Evolutionary conservation across 2,888 invertebrate species (phyloP).

Genomic region (Trissonchulus sp.): DNA sequence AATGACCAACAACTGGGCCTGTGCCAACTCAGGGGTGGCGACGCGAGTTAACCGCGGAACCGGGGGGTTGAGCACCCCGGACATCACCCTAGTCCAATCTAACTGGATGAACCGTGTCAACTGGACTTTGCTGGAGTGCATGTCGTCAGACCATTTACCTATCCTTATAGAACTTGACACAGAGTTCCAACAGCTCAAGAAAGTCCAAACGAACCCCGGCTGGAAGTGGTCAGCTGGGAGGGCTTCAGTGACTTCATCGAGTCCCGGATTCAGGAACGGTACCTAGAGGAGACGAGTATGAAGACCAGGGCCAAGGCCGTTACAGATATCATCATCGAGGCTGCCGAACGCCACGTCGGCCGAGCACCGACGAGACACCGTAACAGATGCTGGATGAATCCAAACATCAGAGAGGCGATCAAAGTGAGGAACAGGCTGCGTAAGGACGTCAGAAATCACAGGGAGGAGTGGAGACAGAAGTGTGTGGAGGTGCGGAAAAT

Average conservation of each 20-base stretch:
- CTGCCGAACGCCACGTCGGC: constrained; percentile 1
- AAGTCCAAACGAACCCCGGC: too few relatives aligned
- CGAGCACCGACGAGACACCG: neutral
- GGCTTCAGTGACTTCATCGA: constrained; percentile 1
- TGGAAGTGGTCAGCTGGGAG: constrained; percentile 5
- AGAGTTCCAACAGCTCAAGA: too few relatives aligned
- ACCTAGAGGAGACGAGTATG: too few relatives aligned
- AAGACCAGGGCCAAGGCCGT: neutral
- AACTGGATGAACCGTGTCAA: neutral
- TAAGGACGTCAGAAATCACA: neutral
- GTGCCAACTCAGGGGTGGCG: neutral
- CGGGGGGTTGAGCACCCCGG: constrained; percentile 2
- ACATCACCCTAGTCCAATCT: neutral
- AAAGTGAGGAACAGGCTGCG: neutral
- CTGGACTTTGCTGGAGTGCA: neutral
- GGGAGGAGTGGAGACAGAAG: neutral
- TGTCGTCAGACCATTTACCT: neutral
- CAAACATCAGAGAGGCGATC: constrained; percentile 1
- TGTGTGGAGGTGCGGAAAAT: neutral
- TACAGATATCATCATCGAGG: constrained; percentile 1
- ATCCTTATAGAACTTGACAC: neutral
- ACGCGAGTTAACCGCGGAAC: constrained; percentile 1
- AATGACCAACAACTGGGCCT: neutral
- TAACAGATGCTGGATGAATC: neutral
- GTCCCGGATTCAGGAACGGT: too few relatives aligned